Percentiles rank a stretch among this genome's conserved stretches.
These are phyloP conservation scores for Maylandia zebra DNA, from an alignment of 2,113 vertebrate species.

Conservation along the genomic window DNA sequence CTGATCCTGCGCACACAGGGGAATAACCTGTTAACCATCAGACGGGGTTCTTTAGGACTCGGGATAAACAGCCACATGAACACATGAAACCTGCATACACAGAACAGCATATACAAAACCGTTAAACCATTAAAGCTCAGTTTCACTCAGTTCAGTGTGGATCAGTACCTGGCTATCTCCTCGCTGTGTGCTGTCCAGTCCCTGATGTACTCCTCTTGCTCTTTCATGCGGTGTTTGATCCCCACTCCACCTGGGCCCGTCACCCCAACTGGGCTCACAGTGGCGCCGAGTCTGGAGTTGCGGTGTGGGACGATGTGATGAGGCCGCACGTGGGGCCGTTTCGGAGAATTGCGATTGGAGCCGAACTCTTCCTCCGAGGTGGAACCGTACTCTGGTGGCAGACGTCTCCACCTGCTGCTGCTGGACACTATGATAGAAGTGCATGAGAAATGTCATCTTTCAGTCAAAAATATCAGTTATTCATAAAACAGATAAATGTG, in stretches of 20 bases:
- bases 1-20: conserved; percentile 94
- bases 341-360: conserved; percentile 90
- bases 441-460: neutral
- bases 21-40: conserved; percentile 79
- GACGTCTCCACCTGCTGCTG: conserved; percentile 92
- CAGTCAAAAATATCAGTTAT: neutral
- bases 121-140: neutral
- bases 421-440: conserved; percentile 47
- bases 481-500: conserved; percentile 3
- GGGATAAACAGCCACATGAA: conserved; percentile 21
- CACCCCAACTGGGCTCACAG: conserved; percentile 11
- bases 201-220: conserved; percentile 96
- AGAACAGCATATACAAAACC: neutral
- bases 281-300: conserved; percentile 65
- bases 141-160: neutral
- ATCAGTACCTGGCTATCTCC: conserved; percentile 93
- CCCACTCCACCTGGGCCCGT: conserved; percentile 64
- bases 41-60: conserved; percentile 60
- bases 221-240: conserved; percentile 91
- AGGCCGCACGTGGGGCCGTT: conserved; percentile 82
- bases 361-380: conserved; percentile 99
- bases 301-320: conserved; percentile 79
- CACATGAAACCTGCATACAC: neutral
- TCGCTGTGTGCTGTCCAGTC: conserved; percentile 98
- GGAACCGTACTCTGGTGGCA: conserved; percentile 97